Evolutionary conservation across 2,888 invertebrate genomes (phyloP).

Genomic region (Helicoverpa assulta): DNA sequence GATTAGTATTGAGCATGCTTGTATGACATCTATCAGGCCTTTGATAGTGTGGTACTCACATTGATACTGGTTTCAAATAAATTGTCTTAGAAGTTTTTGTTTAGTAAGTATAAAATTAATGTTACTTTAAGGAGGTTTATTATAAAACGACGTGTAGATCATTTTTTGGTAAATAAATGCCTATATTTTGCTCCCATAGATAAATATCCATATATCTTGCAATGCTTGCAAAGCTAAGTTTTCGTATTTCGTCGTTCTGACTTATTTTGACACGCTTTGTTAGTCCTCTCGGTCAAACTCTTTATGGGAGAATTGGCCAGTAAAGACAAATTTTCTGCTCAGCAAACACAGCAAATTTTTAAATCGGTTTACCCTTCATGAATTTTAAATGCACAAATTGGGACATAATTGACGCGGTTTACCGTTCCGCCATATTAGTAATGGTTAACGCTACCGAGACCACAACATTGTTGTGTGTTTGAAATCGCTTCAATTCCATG

Average conservation of each 20-base stretch:
- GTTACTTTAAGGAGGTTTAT: too few relatives aligned
- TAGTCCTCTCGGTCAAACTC: not conserved
- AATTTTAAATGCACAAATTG: conserved; percentile 62
- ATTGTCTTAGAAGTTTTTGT: not conserved
- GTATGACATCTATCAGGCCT: not conserved
- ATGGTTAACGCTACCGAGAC: conserved; percentile 59
- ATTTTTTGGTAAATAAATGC: too few relatives aligned
- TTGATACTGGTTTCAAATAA: too few relatives aligned
- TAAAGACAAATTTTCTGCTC: conserved; percentile 33
- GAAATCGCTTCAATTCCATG: conserved; percentile 55
- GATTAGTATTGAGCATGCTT: conserved; percentile 25
- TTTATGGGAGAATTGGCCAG: conserved; percentile 4
- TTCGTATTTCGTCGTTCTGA: not conserved
- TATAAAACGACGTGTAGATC: too few relatives aligned
- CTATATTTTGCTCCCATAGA: too few relatives aligned
- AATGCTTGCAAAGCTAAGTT: not conserved
- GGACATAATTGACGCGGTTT: conserved; percentile 64
- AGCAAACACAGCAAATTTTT: conserved; percentile 47
- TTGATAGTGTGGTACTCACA: not conserved
- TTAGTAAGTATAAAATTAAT: too few relatives aligned
- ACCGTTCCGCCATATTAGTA: conserved; percentile 64
- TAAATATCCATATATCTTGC: too few relatives aligned
- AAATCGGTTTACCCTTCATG: conserved; percentile 60
- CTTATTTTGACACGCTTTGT: conserved; percentile 22
- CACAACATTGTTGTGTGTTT: conserved; percentile 61